Percentiles rank a stretch among this genome's conserved stretches.
Conservation (phyloP, 2,888 invertebrate species). For the Agrilus biguttatus region DNA sequence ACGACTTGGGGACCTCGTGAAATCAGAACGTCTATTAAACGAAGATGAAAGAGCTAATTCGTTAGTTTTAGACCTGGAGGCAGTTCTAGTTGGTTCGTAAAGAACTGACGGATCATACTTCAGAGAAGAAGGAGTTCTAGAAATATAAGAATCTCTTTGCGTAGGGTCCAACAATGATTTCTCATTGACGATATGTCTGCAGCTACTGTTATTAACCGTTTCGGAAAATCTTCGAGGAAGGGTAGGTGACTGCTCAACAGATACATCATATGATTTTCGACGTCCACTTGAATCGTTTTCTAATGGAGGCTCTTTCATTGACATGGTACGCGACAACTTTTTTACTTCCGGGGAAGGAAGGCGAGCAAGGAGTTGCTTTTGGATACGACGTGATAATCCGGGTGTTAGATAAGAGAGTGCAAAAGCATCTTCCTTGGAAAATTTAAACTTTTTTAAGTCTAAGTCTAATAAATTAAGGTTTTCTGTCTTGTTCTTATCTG, state of each 20-base stretch:
- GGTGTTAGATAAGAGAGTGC: conserved; percentile 56
- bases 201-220: too few species aligned
- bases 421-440: conserved; percentile 55
- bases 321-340: conserved; percentile 49
- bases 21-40: too few species aligned
- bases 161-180: too few species aligned
- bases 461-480: conserved; percentile 36
- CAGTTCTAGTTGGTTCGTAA: too few species aligned
- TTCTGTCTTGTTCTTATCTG: conserved; percentile 26
- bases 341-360: conserved; percentile 55
- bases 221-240: conserved; percentile 30
- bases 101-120: too few species aligned
- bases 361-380: conserved; percentile 54
- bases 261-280: conserved; percentile 5
- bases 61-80: too few species aligned
- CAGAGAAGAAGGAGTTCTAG: too few species aligned
- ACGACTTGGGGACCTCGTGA: conserved; percentile 6
- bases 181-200: not conserved
- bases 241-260: conserved; percentile 18
- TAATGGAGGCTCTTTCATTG: conserved; percentile 27
- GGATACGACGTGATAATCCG: conserved; percentile 54
- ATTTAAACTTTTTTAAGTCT: conserved; percentile 51
- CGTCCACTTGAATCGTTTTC: conserved; percentile 10
- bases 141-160: too few species aligned
- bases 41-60: too few species aligned